Evolutionary conservation across 2,113 vertebrate species (phyloP), one percentile per base, ranked within the genome.

Genomic region (Gymnogyps californianus): DNA sequence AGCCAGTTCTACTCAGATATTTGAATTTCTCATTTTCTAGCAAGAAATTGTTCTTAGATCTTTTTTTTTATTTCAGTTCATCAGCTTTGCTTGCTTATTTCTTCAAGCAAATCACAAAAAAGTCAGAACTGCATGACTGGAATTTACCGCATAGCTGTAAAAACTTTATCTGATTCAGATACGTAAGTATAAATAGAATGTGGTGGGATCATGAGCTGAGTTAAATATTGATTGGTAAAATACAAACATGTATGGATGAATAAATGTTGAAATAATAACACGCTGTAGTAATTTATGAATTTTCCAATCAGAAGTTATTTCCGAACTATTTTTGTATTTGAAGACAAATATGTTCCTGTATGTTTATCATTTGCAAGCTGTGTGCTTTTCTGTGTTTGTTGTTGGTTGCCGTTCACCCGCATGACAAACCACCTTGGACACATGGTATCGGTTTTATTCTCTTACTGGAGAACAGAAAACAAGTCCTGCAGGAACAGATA

Each of bases 221-320:
- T 78, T 90, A 90, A 88, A 86, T 92, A 96, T 71, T 91, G 83
- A 86, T 94, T 71, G 59, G 51, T 92, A 71, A 70, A 93, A 93
- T 75, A 92, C 51, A 95, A 95, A 92, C 67, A 81, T 47, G 12
- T 51, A 95, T 7, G 7, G 58, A 74, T 78, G 51, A 83, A 76
- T 86, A 86, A 92, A 95, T 64, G 31, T 55, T 85, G 66, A 86
- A 94, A 90, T 89, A 93, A 90, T 77, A 94, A 74, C 67, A 89
- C 29, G 71, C 2, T 83, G 47, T 32, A 83, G 34, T 42, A 94
- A 88, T 77, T 90, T 66, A 91, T 87, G 57, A 89, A 14, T 88
- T 95, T 95, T 93, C 87, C 62, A 80, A 58, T 90, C 82, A 74
- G n/a, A 97, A 86, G 59, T 38, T 80, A 74, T 92, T 88, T 83